A percentile compares a stretch with the other conserved stretches of the same genome.
Evolutionary conservation across 92 coral and sea anemone species (phyloP).

Genomic region (Epizoanthus ramosus): DNA sequence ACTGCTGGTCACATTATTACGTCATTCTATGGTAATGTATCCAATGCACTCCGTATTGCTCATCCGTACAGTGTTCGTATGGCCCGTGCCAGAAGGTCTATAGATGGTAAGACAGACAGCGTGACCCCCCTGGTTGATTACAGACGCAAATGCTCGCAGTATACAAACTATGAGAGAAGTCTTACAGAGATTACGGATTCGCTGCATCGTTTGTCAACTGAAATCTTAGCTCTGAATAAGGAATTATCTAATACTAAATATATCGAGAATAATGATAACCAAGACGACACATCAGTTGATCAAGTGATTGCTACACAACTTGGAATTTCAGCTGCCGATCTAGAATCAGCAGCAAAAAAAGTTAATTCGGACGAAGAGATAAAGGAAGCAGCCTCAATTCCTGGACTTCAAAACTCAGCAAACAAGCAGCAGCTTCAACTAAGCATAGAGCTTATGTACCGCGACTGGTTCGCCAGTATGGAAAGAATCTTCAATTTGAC

Average conservation of each 20-base stretch:
- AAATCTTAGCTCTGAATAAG: constrained; percentile 31
- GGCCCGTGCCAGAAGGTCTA: constrained; percentile 52
- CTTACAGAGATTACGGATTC: constrained; percentile 53
- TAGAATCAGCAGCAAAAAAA: constrained; percentile 30
- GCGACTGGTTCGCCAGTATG: constrained; percentile 77
- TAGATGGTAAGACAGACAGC: constrained; percentile 27
- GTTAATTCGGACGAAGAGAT: constrained; percentile 47
- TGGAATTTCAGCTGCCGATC: constrained; percentile 43
- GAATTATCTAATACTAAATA: constrained; percentile 4
- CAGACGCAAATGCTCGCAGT: constrained; percentile 64
- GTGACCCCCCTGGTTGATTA: constrained; percentile 44
- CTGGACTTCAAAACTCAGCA: constrained; percentile 31
- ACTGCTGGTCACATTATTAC: constrained; percentile 56
- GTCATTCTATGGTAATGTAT: constrained; percentile 52
- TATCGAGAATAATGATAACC: constrained; percentile 12
- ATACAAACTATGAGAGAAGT: constrained; percentile 63
- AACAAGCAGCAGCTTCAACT: constrained; percentile 48
- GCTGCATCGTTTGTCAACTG: constrained; percentile 50
- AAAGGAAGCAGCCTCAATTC: constrained; percentile 30
- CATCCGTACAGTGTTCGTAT: constrained; percentile 38
- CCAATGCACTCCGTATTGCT: constrained; percentile 44
- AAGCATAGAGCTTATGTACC: constrained; percentile 50
- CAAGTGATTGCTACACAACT: constrained; percentile 42
- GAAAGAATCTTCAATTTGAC: constrained; percentile 62
- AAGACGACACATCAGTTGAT: constrained; percentile 31